Base-by-base conservation (phyloP, 1,140 invertebrate genomes). In the Lineus longissimus region DNA sequence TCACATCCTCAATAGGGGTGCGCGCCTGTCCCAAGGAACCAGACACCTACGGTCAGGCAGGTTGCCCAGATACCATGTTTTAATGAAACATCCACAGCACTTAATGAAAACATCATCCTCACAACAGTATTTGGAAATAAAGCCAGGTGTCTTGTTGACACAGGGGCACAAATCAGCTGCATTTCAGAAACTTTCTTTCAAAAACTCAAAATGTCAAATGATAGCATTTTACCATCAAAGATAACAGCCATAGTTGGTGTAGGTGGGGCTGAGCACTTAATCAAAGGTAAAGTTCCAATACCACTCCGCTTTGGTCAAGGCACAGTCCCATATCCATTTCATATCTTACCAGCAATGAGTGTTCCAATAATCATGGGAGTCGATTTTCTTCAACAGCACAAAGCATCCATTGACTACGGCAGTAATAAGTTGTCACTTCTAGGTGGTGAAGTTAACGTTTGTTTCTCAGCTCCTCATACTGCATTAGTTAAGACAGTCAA, bases 1-100 rank as follows among this genome's bases (percentile, higher is more conserved):
- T n/a, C n/a, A n/a, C n/a, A n/a, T n/a, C n/a, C n/a, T n/a, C 33
- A 36, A 36, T 51, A 51, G 47, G 47, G 47, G 47, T 51, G 47
- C 47, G 47, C 6, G 47, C 47, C 47, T 51, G 25, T 51, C 47
- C 47, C 19, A 51, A 51, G 47, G 47, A 19, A 51, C 25, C 47
- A 51, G 25, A 51, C n/a, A 51, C 47, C 47, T 51, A 19, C 25
- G 47, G 47, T 23, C 25, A 27, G 47, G 47, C 47, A 51, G 9
- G 9, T n/a, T 23, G 19, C 25, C 6, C 47, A 19, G 9, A n/a
- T 51, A 27, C 19, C 47, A 51, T 7, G n/a, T 27, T 9, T 27
- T 7, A 51, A 23, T 23, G 25, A 51, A 4, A 23, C 6, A 4
- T 6, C 47, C 6, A 51, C 25, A 27, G 47, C 6, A 7, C 19